These are phyloP conservation scores for Diorhabda sublineata DNA, from an alignment of 1,140 invertebrate species.

Conservation along the genomic window DNA sequence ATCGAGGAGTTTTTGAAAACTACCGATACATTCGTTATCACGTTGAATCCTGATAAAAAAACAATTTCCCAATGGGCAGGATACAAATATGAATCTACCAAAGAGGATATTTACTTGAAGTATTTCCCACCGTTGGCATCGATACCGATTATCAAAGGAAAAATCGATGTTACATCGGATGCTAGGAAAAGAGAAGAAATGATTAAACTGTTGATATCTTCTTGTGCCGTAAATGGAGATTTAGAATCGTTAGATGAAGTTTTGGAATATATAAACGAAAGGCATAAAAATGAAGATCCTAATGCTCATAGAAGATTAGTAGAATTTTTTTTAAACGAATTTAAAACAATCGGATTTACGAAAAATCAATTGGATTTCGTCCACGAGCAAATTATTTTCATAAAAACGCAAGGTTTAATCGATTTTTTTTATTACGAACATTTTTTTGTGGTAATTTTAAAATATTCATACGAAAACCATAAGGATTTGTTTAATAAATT, in stretches of 20 bases:
- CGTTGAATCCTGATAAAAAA: neutral
- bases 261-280: neutral
- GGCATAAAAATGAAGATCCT: constrained; percentile 2
- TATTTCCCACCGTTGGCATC: neutral
- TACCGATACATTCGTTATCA: neutral
- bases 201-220: neutral
- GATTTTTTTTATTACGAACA: neutral
- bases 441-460: neutral
- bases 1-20: neutral
- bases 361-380: neutral
- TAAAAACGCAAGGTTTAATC: neutral
- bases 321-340: neutral
- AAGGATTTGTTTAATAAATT: neutral
- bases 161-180: neutral
- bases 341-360: neutral
- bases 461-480: neutral
- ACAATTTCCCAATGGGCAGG: neutral
- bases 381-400: neutral
- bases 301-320: neutral
- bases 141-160: neutral
- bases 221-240: neutral
- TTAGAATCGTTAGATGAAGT: neutral
- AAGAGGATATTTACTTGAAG: neutral
- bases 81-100: neutral
- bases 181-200: neutral